phyloP scores from a whole-genome alignment of 1,140 invertebrate species.

The Scaptomyza hsui region DNA sequence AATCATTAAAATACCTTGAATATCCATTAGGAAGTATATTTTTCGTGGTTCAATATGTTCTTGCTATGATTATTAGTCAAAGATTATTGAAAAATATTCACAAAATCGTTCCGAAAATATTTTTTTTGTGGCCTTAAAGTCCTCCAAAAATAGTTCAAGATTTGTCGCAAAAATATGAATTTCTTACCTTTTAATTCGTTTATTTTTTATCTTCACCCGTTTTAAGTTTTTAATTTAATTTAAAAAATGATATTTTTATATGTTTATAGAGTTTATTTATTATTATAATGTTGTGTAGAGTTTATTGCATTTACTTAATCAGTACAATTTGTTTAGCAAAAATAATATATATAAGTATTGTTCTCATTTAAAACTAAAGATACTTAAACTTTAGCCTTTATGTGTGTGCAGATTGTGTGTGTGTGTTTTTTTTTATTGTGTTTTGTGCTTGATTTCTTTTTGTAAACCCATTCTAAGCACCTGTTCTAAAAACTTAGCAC shows the following conservation, averaged over 20 bases:
- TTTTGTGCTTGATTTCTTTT: slow-evolving; percentile 9
- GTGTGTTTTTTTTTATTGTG: slow-evolving; percentile 2
- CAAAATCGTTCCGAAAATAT: no score
- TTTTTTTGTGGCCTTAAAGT: no score
- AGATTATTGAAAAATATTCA: no score
- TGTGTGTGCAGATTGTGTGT: slow-evolving; percentile 20
- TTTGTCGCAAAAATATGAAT: no score
- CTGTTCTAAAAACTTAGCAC: slow-evolving; percentile 62
- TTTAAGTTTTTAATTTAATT: no score
- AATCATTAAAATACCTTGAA: no score
- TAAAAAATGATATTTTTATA: slow-evolving; percentile 5
- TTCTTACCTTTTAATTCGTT: no score
- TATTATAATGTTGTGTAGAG: slow-evolving; percentile 51
- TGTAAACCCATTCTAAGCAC: slow-evolving; percentile 44
- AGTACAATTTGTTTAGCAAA: slow-evolving; percentile 80
- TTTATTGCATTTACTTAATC: slow-evolving; percentile 83
- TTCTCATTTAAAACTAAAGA: slow-evolving; percentile 36
- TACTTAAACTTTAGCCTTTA: slow-evolving; percentile 42
- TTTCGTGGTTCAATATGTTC: no score
- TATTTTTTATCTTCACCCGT: no score
- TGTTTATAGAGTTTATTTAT: slow-evolving; percentile 51
- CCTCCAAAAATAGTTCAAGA: no score
- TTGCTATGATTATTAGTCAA: no score
- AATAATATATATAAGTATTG: slow-evolving; percentile 37
- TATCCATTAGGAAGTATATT: no score